Percentiles rank a stretch among this genome's conserved stretches.
phyloP scores from a whole-genome alignment of 92 coral and sea anemone species.

The Umimayanthus chanpuru region DNA sequence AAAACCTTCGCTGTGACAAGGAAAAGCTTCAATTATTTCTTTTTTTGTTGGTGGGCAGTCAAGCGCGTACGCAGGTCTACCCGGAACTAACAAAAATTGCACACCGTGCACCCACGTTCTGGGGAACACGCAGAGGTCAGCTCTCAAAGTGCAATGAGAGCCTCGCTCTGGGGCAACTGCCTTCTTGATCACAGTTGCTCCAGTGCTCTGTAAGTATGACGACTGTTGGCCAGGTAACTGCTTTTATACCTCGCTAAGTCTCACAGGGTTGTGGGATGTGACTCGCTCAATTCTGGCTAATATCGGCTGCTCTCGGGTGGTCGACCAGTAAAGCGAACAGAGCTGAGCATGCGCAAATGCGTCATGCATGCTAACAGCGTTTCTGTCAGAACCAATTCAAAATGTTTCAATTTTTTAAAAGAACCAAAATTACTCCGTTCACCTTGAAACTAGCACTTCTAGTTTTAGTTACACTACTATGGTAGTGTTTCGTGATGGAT shows the following conservation, averaged over 20 bases:
- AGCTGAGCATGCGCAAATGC: neutral
- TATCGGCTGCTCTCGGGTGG: slow-evolving; percentile 20
- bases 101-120: slow-evolving; percentile 50
- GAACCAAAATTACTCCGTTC: too few species aligned
- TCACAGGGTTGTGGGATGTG: slow-evolving; percentile 47
- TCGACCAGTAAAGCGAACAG: neutral
- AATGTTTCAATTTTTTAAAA: too few species aligned
- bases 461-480: too few species aligned
- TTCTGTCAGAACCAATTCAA: too few species aligned
- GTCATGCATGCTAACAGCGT: too few species aligned
- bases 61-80: slow-evolving; percentile 55
- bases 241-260: slow-evolving; percentile 18
- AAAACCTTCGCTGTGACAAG: too few species aligned
- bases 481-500: too few species aligned
- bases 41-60: too few species aligned
- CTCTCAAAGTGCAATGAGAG: slow-evolving; percentile 50
- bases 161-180: slow-evolving; percentile 53
- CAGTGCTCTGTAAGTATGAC: slow-evolving; percentile 56
- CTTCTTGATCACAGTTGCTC: slow-evolving; percentile 51
- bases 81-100: slow-evolving; percentile 46
- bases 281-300: slow-evolving; percentile 9
- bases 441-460: too few species aligned
- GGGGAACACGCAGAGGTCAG: slow-evolving; percentile 51
- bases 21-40: neutral
- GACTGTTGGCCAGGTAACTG: neutral